A percentile compares a stretch with the other conserved stretches of the same genome.
phyloP scores from a whole-genome alignment of 2,888 invertebrate species.

The Argynnis bischoffii region DNA sequence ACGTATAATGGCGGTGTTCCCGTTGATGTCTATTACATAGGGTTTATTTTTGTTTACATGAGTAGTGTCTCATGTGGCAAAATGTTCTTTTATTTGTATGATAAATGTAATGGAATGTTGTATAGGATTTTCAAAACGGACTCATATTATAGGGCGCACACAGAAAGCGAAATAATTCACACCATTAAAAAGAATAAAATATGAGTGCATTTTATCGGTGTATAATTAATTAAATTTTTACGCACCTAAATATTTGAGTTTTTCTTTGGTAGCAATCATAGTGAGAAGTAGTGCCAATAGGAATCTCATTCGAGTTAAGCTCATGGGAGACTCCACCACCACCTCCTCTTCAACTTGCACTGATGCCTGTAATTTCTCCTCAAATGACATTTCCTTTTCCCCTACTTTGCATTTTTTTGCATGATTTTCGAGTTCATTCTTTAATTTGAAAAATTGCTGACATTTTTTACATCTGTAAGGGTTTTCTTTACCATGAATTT shows the following conservation, averaged over 20 bases:
- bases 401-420: slow-evolving; percentile 72
- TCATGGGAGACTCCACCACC: slow-evolving; percentile 79
- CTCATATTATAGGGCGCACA: slow-evolving; percentile 67
- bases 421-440: slow-evolving; percentile 87
- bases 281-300: slow-evolving; percentile 90
- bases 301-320: slow-evolving; percentile 88
- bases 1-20: slow-evolving; percentile 52
- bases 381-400: slow-evolving; percentile 52
- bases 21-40: slow-evolving; percentile 70
- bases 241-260: slow-evolving; percentile 89
- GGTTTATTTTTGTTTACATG: slow-evolving; percentile 34
- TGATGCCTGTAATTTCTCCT: slow-evolving; percentile 54
- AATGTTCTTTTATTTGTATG: slow-evolving; percentile 36
- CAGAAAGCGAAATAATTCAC: slow-evolving; percentile 72
- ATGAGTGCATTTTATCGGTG: slow-evolving; percentile 51
- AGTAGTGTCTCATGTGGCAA: slow-evolving; percentile 22
- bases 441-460: slow-evolving; percentile 88
- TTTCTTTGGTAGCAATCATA: slow-evolving; percentile 91
- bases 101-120: slow-evolving; percentile 37
- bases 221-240: slow-evolving; percentile 66
- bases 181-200: slow-evolving; percentile 56
- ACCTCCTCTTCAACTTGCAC: slow-evolving; percentile 64
- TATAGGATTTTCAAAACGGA: slow-evolving; percentile 41
- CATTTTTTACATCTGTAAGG: slow-evolving; percentile 90
- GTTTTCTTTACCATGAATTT: slow-evolving; percentile 90